Evolutionary conservation across 2,797 vertebrate species (phyloP).

Genomic region (Carapus acus): DNA sequence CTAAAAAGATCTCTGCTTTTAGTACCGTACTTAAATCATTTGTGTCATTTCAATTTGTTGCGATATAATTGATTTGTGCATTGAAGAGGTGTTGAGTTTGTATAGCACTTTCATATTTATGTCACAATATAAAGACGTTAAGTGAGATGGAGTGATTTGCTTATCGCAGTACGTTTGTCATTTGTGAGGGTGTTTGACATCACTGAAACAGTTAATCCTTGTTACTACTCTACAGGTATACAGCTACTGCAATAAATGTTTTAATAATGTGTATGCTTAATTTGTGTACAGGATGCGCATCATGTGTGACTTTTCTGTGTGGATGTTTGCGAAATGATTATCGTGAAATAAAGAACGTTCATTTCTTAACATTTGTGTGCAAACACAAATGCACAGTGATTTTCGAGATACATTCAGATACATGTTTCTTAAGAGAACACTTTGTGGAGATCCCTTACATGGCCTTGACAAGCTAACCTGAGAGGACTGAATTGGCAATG

Average conservation of each 20-base stretch:
- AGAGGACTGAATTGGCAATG: too few relatives aligned
- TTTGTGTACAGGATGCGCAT: conserved; percentile 50
- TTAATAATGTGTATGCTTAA: conserved; percentile 80
- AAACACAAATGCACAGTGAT: too few relatives aligned
- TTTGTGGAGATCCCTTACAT: too few relatives aligned
- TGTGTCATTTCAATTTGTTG: conserved; percentile 74
- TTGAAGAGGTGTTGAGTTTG: conserved; percentile 82
- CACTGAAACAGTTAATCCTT: conserved; percentile 98
- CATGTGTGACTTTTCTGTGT: conserved; percentile 33
- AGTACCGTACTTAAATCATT: conserved; percentile 76
- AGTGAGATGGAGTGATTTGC: conserved; percentile 90
- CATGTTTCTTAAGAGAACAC: too few relatives aligned
- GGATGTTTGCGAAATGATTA: conserved; percentile 11
- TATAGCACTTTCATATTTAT: conserved; percentile 85
- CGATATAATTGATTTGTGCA: conserved; percentile 82
- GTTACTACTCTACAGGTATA: conserved; percentile 98
- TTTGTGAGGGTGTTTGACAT: conserved; percentile 97
- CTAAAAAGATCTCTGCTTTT: conserved; percentile 77
- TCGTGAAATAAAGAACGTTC: too few relatives aligned
- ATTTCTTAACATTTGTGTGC: too few relatives aligned
- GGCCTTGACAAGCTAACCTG: too few relatives aligned
- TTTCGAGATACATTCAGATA: too few relatives aligned
- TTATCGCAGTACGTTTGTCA: conserved; percentile 93
- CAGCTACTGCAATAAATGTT: conserved; percentile 99
- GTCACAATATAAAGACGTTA: conserved; percentile 80